Percentiles rank a stretch among this genome's conserved stretches.
Conservation (phyloP, 2,888 invertebrate genomes). For the Tetragonula carbonaria region DNA sequence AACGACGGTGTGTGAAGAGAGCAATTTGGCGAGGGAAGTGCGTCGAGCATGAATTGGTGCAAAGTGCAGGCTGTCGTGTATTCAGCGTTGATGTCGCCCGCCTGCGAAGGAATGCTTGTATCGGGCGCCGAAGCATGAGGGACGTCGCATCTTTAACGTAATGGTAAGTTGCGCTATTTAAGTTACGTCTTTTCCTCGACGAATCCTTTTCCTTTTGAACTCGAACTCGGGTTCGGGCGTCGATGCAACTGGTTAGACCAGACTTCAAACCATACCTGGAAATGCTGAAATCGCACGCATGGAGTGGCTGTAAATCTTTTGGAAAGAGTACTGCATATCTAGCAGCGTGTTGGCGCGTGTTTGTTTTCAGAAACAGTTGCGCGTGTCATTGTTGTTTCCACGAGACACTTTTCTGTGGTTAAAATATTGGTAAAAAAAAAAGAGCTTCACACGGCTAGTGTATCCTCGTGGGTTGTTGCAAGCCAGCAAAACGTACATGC, state of each 20-base stretch:
- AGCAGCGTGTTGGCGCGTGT: neutral
- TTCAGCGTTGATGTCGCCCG: constrained; percentile 58
- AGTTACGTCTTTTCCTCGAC: neutral
- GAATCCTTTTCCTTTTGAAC: neutral
- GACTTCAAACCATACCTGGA: neutral
- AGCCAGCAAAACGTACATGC: neutral
- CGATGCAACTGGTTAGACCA: neutral
- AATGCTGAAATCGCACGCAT: constrained; percentile 7
- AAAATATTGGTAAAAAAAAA: constrained; percentile 4
- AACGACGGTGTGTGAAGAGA: constrained; percentile 5
- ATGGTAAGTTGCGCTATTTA: constrained; percentile 73
- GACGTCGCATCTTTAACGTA: constrained; percentile 77
- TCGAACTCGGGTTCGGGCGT: neutral
- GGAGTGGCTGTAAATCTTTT: constrained; percentile 36
- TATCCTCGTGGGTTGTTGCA: neutral
- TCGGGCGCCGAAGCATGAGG: constrained; percentile 78
- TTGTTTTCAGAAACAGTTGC: neutral
- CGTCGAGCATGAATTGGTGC: constrained; percentile 63
- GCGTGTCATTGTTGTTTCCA: constrained; percentile 19
- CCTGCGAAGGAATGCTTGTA: constrained; percentile 72
- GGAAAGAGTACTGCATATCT: neutral
- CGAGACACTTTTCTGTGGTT: neutral
- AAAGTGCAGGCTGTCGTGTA: constrained; percentile 52
- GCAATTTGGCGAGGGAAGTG: constrained; percentile 30
- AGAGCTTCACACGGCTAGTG: neutral